A percentile compares a stretch with the other conserved stretches of the same genome.
Conservation (phyloP, 2,888 invertebrate genomes). For the Ophion costatus region DNA sequence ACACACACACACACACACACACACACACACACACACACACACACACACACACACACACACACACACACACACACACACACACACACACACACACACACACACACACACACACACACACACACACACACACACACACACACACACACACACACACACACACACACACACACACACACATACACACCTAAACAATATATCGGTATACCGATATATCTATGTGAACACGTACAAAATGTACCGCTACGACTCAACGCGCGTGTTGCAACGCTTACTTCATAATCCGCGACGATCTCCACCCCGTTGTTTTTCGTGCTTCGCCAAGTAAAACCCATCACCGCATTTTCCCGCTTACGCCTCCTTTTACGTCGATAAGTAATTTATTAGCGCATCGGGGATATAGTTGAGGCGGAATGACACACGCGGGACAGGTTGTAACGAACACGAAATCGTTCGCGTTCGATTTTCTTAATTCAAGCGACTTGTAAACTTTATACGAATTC, state of each 20-base stretch:
- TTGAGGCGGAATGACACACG: conserved; percentile 59
- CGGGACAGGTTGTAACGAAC: too few relatives aligned
- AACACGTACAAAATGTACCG: conserved; percentile 13
- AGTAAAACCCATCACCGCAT: conserved; percentile 51
- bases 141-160: neutral
- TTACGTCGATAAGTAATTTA: conserved; percentile 78
- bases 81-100: neutral
- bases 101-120: neutral
- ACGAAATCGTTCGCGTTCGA: too few relatives aligned
- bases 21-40: too few relatives aligned
- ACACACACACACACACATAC: neutral
- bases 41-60: neutral
- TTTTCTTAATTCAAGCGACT: too few relatives aligned
- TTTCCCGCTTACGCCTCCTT: conserved; percentile 64
- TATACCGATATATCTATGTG: conserved; percentile 10
- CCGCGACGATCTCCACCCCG: neutral
- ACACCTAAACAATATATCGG: too few relatives aligned
- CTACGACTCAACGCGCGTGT: conserved; percentile 34
- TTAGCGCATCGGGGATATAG: conserved; percentile 76
- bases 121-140: neutral
- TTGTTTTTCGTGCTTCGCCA: conserved; percentile 67
- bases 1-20: too few relatives aligned
- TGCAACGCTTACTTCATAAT: conserved; percentile 47
- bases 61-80: conserved; percentile 1
- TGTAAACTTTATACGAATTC: too few relatives aligned